These are phyloP conservation scores for Planococcus citri DNA, from an alignment of 1,140 invertebrate genomes.

Conservation along the genomic window DNA sequence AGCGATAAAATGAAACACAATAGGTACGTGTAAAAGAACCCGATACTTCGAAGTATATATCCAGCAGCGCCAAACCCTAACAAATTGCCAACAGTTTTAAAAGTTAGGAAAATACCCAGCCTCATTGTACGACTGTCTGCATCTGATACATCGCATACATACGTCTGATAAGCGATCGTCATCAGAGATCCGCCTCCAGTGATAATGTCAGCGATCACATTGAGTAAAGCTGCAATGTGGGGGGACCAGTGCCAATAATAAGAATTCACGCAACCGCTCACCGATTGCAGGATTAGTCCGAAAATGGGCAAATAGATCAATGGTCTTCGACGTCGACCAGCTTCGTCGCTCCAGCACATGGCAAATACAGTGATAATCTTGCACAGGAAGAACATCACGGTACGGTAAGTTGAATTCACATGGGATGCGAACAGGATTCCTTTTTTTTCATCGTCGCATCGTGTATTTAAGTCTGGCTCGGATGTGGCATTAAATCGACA, in stretches of 20 bases:
- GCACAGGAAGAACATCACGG: slow-evolving; percentile 21
- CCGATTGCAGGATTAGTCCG: slow-evolving; percentile 23
- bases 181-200: too few relatives aligned
- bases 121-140: background rate
- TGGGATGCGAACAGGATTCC: background rate
- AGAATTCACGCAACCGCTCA: slow-evolving; percentile 16
- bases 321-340: slow-evolving; percentile 33
- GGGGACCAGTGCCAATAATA: slow-evolving; percentile 27
- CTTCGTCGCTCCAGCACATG: slow-evolving; percentile 28
- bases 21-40: background rate
- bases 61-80: background rate
- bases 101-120: background rate
- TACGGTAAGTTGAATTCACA: background rate
- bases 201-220: background rate
- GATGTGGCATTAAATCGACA: background rate
- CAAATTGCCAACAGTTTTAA: background rate
- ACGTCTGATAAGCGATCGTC: too few relatives aligned
- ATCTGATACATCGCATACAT: too few relatives aligned
- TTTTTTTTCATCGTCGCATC: background rate
- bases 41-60: background rate
- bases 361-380: slow-evolving; percentile 29
- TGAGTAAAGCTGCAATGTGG: slow-evolving; percentile 30
- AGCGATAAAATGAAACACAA: background rate
- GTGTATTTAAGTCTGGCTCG: background rate
- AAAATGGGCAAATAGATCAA: slow-evolving; percentile 34